Evolutionary conservation across 2,113 vertebrate genomes (phyloP), one percentile per base, ranked within the genome.

Genomic region (Pelobates fuscus): DNA sequence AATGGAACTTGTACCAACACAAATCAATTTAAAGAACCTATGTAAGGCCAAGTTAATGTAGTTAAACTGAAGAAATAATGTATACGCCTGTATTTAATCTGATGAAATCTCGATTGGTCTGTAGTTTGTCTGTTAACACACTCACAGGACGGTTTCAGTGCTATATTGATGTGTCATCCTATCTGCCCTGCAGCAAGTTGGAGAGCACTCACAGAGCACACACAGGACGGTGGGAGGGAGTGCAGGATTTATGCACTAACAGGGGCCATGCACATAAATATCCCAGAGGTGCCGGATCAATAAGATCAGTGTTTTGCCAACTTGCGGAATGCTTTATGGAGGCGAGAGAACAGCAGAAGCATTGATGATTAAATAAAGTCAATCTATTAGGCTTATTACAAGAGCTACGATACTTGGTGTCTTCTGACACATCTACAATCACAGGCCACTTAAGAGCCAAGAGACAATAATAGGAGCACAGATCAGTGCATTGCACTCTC

Each of bases 361-460:
- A 84, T 85, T 88, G 86, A 88, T 88, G 89, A 91, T 91, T 91
- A 91, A 91, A 89, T 88, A 89, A 89, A 90, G 82, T 85, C 87
- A 87, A 84, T 82, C 23, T 86, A 91, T 91, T 89, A 89, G 90
- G 89, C 88, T 90, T 89, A 91, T 90, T 91, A 91, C 68, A 79
- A 61, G 52, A 65, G 11, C 20, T 23, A 12, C 2, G 37, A 68
- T 26, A 25, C 55, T 52, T 20, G 23, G 27, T 54, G 72, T 52
- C 43, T 54, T 32, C 57, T 61, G 65, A 77, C 62, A 68, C 32
- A 32, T 44, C 52, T 7, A 41, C 37, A 30, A 11, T 32, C 52
- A 27, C 24, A 64, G 64, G 43, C 17, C 37, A 52, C 59, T 0
- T 1, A 0, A 1, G 71, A 71, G 8, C 58, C n/a, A n/a, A 76